phyloP scores from a whole-genome alignment of 2,113 vertebrate genomes.

The Nothobranchius kuhntae region DNA sequence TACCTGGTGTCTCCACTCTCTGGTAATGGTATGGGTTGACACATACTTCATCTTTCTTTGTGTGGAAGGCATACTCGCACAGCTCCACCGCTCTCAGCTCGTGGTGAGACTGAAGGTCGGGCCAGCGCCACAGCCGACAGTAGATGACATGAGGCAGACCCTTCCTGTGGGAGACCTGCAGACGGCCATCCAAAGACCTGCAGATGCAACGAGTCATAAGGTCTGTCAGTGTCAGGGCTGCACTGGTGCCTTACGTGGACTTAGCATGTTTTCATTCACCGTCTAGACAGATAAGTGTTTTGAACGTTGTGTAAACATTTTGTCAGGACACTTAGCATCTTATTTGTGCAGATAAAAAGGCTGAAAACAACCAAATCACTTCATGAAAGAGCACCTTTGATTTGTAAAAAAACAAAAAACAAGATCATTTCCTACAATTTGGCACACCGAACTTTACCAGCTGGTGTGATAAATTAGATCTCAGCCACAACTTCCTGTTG shows the following conservation, averaged over 20 bases:
- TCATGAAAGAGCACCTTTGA: no score
- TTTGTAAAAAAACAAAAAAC: no score
- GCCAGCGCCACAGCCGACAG: constrained; percentile 98
- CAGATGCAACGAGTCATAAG: background rate
- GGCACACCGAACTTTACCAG: no score
- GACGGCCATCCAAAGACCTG: constrained; percentile 95
- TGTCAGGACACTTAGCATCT: no score
- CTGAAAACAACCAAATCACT: background rate
- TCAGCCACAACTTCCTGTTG: constrained; percentile 15
- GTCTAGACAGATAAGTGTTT: no score
- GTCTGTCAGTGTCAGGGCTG: background rate
- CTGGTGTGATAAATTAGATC: background rate
- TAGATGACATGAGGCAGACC: constrained; percentile 98
- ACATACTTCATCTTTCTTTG: constrained; percentile 98
- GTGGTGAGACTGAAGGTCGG: constrained; percentile 97
- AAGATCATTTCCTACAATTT: no score
- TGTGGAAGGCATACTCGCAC: constrained; percentile 98
- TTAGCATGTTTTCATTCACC: no score
- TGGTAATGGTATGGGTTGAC: constrained; percentile 99
- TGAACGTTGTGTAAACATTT: no score
- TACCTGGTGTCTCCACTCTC: constrained; percentile 98
- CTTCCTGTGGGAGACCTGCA: constrained; percentile 97
- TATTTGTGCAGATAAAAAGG: no score
- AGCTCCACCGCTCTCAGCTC: constrained; percentile 96
- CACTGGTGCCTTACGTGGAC: no score